Base-by-base conservation (phyloP, 2,113 vertebrate species). In the Atlantisia rogersi region DNA sequence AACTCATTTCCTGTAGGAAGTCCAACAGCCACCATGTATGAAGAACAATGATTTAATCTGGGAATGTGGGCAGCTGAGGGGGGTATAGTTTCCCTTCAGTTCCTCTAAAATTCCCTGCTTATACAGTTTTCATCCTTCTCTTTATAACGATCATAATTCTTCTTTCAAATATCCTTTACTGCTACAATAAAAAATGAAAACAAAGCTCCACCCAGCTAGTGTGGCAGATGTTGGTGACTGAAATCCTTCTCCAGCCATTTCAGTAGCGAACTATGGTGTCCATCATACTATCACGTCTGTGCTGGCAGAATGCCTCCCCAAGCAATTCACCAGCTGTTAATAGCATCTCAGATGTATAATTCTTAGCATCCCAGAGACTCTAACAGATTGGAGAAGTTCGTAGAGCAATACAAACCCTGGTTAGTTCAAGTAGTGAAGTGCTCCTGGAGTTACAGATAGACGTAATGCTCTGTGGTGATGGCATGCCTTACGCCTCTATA, bases 1-100 rank as follows among this genome's bases (percentile, higher is more conserved):
- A 69, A 86, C 42, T 74, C 25, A 76, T 97, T 97, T 97, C 93
- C 93, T 87, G 76, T 58, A 90, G 95, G 92, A 96, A 95, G 87
- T 85, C 37, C 73, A 89, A 77, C 76, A 83, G 73, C 56, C 32
- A 44, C 78, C 42, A 60, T 50, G 37, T 70, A 39, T 52, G 90
- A 85, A 83, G 74, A 29, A 76, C 39, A 62, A 53, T 19, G 20
- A 37, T 82, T 77, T 83, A 67, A 63, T 90, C 71, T 73, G 55
- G 35, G 37, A 79, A 77, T 53, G 60, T 11, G 50, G 39, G 31
- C 52, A 48, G 62, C 46, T 78, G 60, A 39, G 24, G 32, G 39
- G 26, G 4, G 3, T 56, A 42, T 6, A 55, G 18, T 65, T 92
- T 82, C 42, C 63, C 44, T 46, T 37, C 5, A n/a, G 39, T 67